A percentile compares a stretch with the other conserved stretches of the same genome.
These are phyloP conservation scores for Thyatira batis DNA, from an alignment of 2,888 invertebrate species.

Conservation along the genomic window DNA sequence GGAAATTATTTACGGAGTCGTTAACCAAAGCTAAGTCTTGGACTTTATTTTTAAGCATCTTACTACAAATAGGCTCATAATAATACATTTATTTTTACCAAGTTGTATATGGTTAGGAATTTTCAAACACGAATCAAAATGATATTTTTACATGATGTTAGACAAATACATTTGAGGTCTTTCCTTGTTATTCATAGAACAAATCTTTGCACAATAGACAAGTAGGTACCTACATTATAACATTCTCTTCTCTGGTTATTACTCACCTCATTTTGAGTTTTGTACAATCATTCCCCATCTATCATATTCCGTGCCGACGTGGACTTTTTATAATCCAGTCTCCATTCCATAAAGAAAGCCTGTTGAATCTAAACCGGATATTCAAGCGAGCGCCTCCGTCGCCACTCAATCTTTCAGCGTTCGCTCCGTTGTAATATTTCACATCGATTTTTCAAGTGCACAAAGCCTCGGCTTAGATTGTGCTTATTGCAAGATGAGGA, in stretches of 20 bases:
- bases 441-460: conserved; percentile 8
- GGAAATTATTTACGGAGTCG: no score
- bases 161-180: no score
- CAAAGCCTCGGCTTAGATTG: conserved; percentile 1
- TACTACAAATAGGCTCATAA: no score
- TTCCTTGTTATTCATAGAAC: no score
- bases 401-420: conserved; percentile 7
- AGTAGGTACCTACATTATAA: neutral
- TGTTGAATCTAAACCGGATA: conserved; percentile 5
- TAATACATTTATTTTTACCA: no score
- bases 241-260: neutral
- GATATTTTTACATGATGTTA: no score
- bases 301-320: neutral
- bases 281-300: neutral
- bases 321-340: conserved; percentile 4
- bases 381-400: conserved; percentile 1
- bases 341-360: conserved; percentile 6
- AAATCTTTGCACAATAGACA: no score
- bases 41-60: no score
- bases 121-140: no score
- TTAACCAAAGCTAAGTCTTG: no score
- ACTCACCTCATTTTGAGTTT: neutral
- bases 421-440: conserved; percentile 1
- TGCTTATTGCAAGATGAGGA: neutral
- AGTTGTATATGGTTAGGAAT: no score